Evolutionary conservation across 2,113 vertebrate species (phyloP).

Genomic region (Lynx canadensis): DNA sequence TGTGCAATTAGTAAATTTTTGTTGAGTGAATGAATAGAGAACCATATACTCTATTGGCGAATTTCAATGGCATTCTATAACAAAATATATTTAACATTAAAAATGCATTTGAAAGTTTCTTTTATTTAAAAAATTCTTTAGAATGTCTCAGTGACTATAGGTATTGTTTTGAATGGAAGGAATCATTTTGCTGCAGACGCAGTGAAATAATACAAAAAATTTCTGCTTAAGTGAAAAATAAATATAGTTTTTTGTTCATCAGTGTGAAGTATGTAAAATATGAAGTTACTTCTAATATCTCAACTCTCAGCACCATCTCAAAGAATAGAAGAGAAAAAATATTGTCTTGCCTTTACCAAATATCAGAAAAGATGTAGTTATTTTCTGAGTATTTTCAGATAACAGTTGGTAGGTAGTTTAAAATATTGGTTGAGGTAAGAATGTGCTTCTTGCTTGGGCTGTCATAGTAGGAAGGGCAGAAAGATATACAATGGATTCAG

Average conservation of each 20-base stretch:
- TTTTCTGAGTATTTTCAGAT: neutral
- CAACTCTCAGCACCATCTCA: neutral
- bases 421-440: neutral
- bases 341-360: neutral
- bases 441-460: neutral
- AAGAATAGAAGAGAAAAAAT: neutral
- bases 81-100: neutral
- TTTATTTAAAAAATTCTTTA: slow-evolving; percentile 21
- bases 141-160: neutral
- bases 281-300: neutral
- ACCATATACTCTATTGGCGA: neutral
- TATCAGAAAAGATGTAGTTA: neutral
- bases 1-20: neutral
- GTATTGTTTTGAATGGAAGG: neutral
- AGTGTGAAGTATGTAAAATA: neutral
- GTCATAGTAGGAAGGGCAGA: neutral
- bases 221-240: neutral
- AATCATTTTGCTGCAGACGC: neutral
- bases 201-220: neutral
- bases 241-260: neutral
- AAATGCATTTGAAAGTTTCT: neutral
- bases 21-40: neutral
- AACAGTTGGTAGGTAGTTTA: neutral
- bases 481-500: neutral
- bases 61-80: neutral